phyloP scores from a whole-genome alignment of 2,888 invertebrate species.

The Lithophane semibrunnea region DNA sequence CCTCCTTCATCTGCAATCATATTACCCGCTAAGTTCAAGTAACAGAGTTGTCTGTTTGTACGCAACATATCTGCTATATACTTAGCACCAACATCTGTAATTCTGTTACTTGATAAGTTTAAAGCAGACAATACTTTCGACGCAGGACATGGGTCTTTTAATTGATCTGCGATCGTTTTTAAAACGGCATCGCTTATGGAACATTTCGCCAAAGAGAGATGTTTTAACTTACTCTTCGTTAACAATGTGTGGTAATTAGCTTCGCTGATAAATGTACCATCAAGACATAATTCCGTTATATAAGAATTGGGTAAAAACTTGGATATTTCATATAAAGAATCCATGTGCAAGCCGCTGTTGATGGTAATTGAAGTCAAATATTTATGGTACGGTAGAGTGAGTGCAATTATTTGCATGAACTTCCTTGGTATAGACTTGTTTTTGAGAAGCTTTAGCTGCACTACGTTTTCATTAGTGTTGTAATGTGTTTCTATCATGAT shows the following conservation, averaged over 20 bases:
- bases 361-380: slow-evolving; percentile 70
- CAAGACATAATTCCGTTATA: slow-evolving; percentile 79
- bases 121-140: slow-evolving; percentile 73
- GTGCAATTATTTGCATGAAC: slow-evolving; percentile 72
- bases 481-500: slow-evolving; percentile 66
- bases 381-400: slow-evolving; percentile 72
- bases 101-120: slow-evolving; percentile 78
- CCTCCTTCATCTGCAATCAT: slow-evolving; percentile 76
- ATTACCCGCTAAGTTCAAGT: slow-evolving; percentile 81
- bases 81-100: slow-evolving; percentile 77
- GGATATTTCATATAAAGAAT: slow-evolving; percentile 73
- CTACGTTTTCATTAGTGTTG: slow-evolving; percentile 69
- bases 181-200: slow-evolving; percentile 73
- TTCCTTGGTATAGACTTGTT: slow-evolving; percentile 71
- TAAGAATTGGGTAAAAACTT: slow-evolving; percentile 70
- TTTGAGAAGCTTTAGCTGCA: slow-evolving; percentile 73
- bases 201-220: slow-evolving; percentile 79
- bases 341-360: slow-evolving; percentile 69
- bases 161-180: slow-evolving; percentile 68
- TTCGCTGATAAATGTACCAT: slow-evolving; percentile 69
- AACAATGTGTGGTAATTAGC: slow-evolving; percentile 76
- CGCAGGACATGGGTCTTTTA: slow-evolving; percentile 70
- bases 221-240: slow-evolving; percentile 65
- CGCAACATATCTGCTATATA: slow-evolving; percentile 73
- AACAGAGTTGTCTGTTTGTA: slow-evolving; percentile 75